Percentiles rank a stretch among this genome's conserved stretches.
These are phyloP conservation scores for Acleris emargana DNA, from an alignment of 2,888 invertebrate genomes.

Conservation along the genomic window DNA sequence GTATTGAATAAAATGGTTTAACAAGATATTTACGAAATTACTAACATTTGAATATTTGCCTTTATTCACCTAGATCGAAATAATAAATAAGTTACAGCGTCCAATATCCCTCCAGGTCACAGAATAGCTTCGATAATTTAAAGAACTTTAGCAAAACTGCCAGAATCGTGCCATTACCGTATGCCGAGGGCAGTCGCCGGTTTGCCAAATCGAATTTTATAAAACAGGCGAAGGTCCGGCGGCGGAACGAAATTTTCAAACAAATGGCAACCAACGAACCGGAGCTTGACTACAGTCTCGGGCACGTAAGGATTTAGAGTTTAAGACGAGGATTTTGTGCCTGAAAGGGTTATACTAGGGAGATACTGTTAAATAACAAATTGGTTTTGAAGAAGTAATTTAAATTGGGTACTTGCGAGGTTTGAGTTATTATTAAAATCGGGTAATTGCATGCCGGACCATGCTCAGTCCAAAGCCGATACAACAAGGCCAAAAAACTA, in stretches of 20 bases:
- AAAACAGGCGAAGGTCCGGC: slow-evolving; percentile 32
- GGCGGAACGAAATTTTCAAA: slow-evolving; percentile 55
- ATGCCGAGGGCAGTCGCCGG: slow-evolving; percentile 9
- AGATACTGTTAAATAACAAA: too few species aligned
- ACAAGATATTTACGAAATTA: too few species aligned
- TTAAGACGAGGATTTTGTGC: slow-evolving; percentile 14
- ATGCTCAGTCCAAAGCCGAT: too few species aligned
- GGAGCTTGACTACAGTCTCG: slow-evolving; percentile 6
- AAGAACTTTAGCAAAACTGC: slow-evolving; percentile 15
- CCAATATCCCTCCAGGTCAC: neutral
- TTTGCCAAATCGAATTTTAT: slow-evolving; percentile 30
- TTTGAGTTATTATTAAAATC: too few species aligned
- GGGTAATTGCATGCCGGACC: too few species aligned
- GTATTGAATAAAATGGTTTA: too few species aligned
- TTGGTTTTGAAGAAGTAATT: too few species aligned
- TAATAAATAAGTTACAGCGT: neutral
- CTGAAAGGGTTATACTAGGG: neutral
- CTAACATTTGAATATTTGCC: too few species aligned
- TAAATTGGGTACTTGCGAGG: too few species aligned
- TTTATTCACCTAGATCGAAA: neutral
- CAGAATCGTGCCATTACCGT: slow-evolving; percentile 24
- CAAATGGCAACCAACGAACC: slow-evolving; percentile 63
- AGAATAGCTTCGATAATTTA: neutral
- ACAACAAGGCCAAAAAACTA: too few species aligned
- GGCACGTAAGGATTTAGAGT: neutral